These are phyloP conservation scores for Trachymyrmex cornetzi DNA, from an alignment of 1,140 invertebrate genomes.

Conservation along the genomic window DNA sequence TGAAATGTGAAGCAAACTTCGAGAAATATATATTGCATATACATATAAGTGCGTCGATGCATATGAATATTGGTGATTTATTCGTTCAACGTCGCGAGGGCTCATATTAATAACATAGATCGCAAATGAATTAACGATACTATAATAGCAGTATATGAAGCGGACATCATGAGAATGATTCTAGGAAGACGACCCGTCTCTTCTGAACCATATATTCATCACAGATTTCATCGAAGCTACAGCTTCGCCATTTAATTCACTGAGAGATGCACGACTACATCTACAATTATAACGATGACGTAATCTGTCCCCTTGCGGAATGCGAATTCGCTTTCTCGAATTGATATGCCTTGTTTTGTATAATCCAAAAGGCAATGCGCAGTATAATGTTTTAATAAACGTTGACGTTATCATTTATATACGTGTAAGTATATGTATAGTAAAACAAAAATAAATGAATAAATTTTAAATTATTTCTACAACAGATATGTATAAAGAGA, in stretches of 20 bases:
- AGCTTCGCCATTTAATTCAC: conserved; percentile 5
- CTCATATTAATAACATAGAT: conserved; percentile 53
- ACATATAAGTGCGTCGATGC: background rate
- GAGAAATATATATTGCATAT: background rate
- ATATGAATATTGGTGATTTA: conserved; percentile 8
- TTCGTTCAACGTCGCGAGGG: background rate
- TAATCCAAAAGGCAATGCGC: no score
- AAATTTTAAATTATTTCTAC: background rate
- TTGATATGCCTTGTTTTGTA: background rate
- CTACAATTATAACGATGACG: conserved; percentile 38
- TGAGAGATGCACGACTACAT: conserved; percentile 18
- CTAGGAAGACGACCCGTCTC: conserved; percentile 17
- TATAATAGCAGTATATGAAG: background rate
- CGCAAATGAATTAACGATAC: background rate
- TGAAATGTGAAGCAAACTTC: background rate
- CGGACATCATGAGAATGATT: conserved; percentile 9
- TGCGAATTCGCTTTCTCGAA: background rate
- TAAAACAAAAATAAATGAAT: background rate
- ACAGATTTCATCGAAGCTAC: conserved; percentile 11
- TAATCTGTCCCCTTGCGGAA: background rate
- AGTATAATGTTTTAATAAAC: background rate
- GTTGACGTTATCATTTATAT: background rate
- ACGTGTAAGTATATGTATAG: background rate
- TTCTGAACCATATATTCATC: background rate
- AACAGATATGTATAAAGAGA: background rate